phyloP scores from a whole-genome alignment of 2,113 vertebrate species.

The Toxotes jaculatrix region DNA sequence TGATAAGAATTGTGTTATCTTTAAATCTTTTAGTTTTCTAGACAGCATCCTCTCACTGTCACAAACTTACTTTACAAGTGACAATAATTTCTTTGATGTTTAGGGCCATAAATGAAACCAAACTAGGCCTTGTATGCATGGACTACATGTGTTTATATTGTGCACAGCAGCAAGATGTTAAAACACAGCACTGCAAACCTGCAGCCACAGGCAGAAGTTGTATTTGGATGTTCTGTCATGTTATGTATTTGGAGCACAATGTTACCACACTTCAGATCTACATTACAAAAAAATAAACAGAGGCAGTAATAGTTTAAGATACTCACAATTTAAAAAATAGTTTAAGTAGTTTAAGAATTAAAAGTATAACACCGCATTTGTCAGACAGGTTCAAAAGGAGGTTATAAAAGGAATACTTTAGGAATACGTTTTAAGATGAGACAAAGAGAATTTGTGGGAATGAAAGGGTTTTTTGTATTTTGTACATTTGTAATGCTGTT shows the following conservation, averaged over 20 bases:
- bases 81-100: background rate
- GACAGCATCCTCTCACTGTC: background rate
- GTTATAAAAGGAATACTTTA: constrained; percentile 9
- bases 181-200: background rate
- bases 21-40: background rate
- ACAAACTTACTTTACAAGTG: background rate
- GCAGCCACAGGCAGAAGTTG: background rate
- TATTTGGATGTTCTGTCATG: background rate
- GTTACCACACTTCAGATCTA: constrained; percentile 5
- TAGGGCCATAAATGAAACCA: background rate
- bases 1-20: background rate
- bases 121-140: background rate
- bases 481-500: background rate
- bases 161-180: background rate
- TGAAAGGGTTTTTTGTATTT: background rate
- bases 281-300: background rate
- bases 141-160: background rate
- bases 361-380: background rate
- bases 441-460: background rate
- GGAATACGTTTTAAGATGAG: background rate
- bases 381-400: constrained; percentile 3
- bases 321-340: background rate
- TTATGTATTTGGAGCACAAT: background rate
- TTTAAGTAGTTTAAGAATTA: background rate
- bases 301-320: background rate